Evolutionary conservation across 2,797 vertebrate species (phyloP).

Genomic region (Poeciliopsis presidionis): DNA sequence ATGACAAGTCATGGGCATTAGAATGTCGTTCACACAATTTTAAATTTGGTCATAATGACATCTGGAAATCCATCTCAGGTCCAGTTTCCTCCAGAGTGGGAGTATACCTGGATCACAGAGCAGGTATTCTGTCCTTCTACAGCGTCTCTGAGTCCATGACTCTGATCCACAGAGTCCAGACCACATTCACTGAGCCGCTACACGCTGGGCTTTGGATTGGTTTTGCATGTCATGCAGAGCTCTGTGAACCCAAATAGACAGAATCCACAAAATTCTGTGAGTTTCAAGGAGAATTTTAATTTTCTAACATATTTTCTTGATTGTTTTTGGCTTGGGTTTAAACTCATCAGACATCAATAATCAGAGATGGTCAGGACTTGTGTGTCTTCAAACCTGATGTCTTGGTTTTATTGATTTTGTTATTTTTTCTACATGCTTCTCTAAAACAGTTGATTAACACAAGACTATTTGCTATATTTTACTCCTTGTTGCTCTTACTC

Average conservation of each 20-base stretch:
- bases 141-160: constrained; percentile 3
- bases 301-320: background rate
- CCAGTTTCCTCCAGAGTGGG: background rate
- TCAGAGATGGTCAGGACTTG: background rate
- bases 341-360: background rate
- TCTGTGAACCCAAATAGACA: constrained; percentile 1
- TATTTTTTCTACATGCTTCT: background rate
- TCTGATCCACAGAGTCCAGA: constrained; percentile 6
- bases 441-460: background rate
- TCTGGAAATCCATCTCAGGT: constrained; percentile 4
- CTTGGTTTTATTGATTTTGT: background rate
- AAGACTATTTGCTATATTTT: background rate
- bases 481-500: too few relatives aligned
- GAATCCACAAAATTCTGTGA: background rate
- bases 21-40: background rate
- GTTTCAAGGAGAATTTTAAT: background rate
- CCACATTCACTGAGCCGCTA: background rate
- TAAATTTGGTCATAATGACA: background rate
- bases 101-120: background rate
- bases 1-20: background rate
- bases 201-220: background rate
- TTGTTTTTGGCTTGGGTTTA: background rate
- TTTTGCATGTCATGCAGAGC: background rate
- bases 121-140: constrained; percentile 9
- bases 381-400: background rate